A percentile compares a stretch with the other conserved stretches of the same genome.
These are phyloP conservation scores for Mylabris phalerata DNA, from an alignment of 1,140 invertebrate species.

Conservation along the genomic window DNA sequence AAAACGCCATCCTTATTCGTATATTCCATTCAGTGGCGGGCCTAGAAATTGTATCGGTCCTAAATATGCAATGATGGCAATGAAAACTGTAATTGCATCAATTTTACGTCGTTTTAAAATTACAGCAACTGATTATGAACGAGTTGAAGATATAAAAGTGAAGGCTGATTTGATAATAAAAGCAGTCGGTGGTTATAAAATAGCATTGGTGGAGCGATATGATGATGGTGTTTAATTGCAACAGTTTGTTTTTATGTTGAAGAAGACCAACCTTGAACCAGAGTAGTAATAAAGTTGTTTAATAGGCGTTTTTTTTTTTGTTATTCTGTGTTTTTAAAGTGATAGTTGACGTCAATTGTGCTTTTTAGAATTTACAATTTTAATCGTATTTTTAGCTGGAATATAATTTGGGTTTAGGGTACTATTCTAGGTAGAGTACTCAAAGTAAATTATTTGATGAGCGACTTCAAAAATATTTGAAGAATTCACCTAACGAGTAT, in stretches of 20 bases:
- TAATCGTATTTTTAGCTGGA: too few species aligned
- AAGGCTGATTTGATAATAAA: constrained; percentile 21
- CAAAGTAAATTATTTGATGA: too few species aligned
- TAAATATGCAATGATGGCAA: constrained; percentile 43
- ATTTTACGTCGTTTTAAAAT: constrained; percentile 37
- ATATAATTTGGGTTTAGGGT: too few species aligned
- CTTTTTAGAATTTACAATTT: too few species aligned
- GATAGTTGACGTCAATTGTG: too few species aligned
- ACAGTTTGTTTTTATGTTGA: neutral
- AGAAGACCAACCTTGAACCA: too few species aligned
- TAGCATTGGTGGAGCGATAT: constrained; percentile 8
- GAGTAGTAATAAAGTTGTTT: too few species aligned
- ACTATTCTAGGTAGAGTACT: too few species aligned
- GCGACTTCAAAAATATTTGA: too few species aligned
- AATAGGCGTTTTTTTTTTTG: neutral
- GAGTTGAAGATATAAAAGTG: constrained; percentile 23
- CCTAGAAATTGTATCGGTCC: constrained; percentile 62
- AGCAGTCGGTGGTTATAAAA: constrained; percentile 22
- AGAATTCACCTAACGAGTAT: too few species aligned
- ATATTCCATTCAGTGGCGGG: constrained; percentile 61
- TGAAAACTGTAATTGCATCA: constrained; percentile 41
- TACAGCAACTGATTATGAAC: constrained; percentile 12
- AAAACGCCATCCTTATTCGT: constrained; percentile 46
- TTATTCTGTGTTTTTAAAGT: too few species aligned
- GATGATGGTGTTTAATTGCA: neutral